Evolutionary conservation across 1,140 invertebrate species (phyloP), one percentile per base, ranked within the genome.

Genomic region (Lutraria rhynchaena): DNA sequence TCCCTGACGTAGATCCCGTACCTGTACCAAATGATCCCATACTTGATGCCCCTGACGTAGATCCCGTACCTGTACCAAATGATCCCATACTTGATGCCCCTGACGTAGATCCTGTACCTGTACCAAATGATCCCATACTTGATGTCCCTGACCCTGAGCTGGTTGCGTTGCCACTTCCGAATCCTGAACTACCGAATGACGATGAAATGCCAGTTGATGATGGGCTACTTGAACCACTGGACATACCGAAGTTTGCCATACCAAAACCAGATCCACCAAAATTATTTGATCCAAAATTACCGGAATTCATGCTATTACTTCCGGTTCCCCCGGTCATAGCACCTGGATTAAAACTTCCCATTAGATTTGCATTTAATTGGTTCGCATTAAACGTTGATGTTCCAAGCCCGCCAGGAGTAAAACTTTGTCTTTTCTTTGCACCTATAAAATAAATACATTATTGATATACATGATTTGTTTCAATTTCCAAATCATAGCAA

Each of bases 291-390:
- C 69, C 71, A 46, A 60, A 60, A 37, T 60, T 60, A n/a, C n/a
- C n/a, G n/a, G n/a, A n/a, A n/a, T n/a, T n/a, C n/a, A n/a, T n/a
- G 22, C 53, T 33, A n/a, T 46, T 51, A n/a, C 22, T 33, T 11
- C 33, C 51, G 19, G 11, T 60, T 44, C 67, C 49, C 24, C 61
- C 61, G 22, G n/a, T 46, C 67, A 74, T 58, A 31, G 70, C 27
- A 24, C 55, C 55, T 17, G 70, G 70, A 11, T 74, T 74, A n/a
- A 74, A 74, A 29, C 22, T 74, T 7, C 70, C 55, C 51, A 74
- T 57, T 15, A 74, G 33, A 24, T 74, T 74, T 57, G 51, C 51
- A 22, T 74, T 74, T 15, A 74, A 15, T 22, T 35, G 9, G 31
- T 74, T 37, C 22, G 70, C 70, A 58, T 74, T 58, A 27, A 58